Conservation (phyloP, 2,113 vertebrate genomes). For the Colaptes auratus region DNA sequence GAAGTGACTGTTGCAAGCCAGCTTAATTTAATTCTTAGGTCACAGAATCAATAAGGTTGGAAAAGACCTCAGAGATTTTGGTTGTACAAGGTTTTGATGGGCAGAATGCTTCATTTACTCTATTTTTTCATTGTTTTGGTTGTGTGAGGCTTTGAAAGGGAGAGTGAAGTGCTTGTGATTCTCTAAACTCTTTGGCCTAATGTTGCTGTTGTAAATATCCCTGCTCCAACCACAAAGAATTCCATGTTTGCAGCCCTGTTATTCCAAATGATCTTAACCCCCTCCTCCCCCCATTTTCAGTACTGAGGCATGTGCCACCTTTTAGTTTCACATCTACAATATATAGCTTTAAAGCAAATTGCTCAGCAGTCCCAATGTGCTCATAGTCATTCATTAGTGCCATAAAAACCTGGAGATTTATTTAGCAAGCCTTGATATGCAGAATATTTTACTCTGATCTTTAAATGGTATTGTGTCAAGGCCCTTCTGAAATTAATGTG, state of each 20-base stretch:
- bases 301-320: background rate
- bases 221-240: background rate
- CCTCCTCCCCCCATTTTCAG: background rate
- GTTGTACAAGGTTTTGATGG: background rate
- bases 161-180: background rate
- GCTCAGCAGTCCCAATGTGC: slow-evolving; percentile 22
- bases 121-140: background rate
- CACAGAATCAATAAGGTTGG: no score
- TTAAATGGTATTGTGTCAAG: slow-evolving; percentile 34
- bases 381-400: slow-evolving; percentile 50
- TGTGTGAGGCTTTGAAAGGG: background rate
- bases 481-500: slow-evolving; percentile 41
- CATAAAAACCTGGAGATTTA: slow-evolving; percentile 59
- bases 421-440: slow-evolving; percentile 25
- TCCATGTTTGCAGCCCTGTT: background rate
- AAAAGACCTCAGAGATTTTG: background rate
- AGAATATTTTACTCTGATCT: slow-evolving; percentile 53
- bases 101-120: background rate
- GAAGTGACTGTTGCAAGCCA: background rate
- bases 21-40: background rate
- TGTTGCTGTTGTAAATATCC: background rate
- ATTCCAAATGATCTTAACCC: background rate
- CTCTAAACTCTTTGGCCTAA: background rate
- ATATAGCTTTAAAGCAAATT: slow-evolving; percentile 29
- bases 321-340: slow-evolving; percentile 17